phyloP scores from a whole-genome alignment of 2,888 invertebrate species.

The Callimorpha dominula region DNA sequence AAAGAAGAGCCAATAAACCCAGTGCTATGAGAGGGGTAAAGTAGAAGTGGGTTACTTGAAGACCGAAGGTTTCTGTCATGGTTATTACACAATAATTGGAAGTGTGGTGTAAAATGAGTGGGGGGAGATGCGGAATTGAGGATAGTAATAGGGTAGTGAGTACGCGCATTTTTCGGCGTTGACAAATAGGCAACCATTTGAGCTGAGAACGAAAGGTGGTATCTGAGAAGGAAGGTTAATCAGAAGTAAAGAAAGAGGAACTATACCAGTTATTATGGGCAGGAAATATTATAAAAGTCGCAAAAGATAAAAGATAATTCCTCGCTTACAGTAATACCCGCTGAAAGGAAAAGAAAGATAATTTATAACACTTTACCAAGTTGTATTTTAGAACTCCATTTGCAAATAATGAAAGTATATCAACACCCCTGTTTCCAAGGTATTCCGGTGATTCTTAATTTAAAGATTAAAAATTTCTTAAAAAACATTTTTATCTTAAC shows the following conservation, averaged over 20 bases:
- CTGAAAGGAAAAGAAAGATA: not conserved
- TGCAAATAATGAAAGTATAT: constrained; percentile 18
- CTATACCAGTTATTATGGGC: not conserved
- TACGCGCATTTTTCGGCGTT: too few relatives aligned
- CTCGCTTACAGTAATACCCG: not conserved
- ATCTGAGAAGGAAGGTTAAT: not conserved
- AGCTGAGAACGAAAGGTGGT: too few relatives aligned
- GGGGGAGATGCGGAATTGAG: too few relatives aligned
- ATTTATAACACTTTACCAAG: constrained; percentile 5
- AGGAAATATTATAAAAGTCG: not conserved
- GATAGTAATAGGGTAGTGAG: too few relatives aligned
- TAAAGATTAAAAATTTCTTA: constrained; percentile 17
- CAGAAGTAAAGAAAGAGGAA: not conserved
- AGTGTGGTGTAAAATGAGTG: too few relatives aligned
- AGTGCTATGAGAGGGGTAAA: too few relatives aligned
- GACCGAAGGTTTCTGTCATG: too few relatives aligned
- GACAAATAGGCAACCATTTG: too few relatives aligned
- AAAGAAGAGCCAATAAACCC: too few relatives aligned
- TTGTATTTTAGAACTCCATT: constrained; percentile 19
- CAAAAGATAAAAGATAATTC: not conserved
- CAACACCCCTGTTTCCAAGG: constrained; percentile 20
- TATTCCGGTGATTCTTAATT: constrained; percentile 21
- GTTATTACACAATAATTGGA: too few relatives aligned
- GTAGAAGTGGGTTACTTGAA: too few relatives aligned
- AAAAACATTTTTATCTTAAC: constrained; percentile 31